Evolutionary conservation across 30 jellyfish, hydroid and myxozoan genomes (phyloP).

Genomic region (Nemopilema nomurai): DNA sequence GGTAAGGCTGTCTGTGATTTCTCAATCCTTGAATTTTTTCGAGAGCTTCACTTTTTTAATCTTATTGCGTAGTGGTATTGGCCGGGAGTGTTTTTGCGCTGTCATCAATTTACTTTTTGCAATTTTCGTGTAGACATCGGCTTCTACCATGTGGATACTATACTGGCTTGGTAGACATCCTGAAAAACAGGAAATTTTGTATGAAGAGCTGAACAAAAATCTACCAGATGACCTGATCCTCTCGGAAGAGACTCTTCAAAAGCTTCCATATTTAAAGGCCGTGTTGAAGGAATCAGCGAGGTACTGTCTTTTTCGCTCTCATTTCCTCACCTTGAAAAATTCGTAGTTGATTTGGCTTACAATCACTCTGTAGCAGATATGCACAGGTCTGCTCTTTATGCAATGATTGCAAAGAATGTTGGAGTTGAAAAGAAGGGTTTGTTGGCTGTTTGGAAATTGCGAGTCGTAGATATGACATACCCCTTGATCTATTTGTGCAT

Average conservation of each 20-base stretch:
- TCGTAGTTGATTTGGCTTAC: too few relatives aligned
- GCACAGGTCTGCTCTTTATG: too few relatives aligned
- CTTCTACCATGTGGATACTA: constrained; percentile 24
- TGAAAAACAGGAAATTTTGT: constrained; percentile 43
- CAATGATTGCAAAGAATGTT: too few relatives aligned
- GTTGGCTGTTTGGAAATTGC: too few relatives aligned
- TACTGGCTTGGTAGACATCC: constrained; percentile 51
- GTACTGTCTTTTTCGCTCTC: not conserved
- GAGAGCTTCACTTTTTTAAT: not conserved
- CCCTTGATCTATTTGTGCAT: too few relatives aligned
- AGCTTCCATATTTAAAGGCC: constrained; percentile 56
- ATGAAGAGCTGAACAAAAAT: constrained; percentile 16
- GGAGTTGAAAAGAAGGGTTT: too few relatives aligned
- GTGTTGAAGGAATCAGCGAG: constrained; percentile 45
- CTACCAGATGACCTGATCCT: constrained; percentile 19
- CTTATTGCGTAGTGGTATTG: too few relatives aligned
- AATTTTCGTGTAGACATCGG: constrained; percentile 14
- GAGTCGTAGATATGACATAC: too few relatives aligned
- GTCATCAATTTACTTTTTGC: not conserved
- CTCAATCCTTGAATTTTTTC: not conserved
- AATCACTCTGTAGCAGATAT: too few relatives aligned
- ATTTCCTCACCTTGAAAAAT: too few relatives aligned
- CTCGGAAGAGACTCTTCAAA: constrained; percentile 34
- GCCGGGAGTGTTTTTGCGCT: too few relatives aligned
- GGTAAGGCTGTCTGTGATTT: not conserved